Evolutionary conservation across 2,113 vertebrate species (phyloP).

Genomic region (Ariopsis seemanni): DNA sequence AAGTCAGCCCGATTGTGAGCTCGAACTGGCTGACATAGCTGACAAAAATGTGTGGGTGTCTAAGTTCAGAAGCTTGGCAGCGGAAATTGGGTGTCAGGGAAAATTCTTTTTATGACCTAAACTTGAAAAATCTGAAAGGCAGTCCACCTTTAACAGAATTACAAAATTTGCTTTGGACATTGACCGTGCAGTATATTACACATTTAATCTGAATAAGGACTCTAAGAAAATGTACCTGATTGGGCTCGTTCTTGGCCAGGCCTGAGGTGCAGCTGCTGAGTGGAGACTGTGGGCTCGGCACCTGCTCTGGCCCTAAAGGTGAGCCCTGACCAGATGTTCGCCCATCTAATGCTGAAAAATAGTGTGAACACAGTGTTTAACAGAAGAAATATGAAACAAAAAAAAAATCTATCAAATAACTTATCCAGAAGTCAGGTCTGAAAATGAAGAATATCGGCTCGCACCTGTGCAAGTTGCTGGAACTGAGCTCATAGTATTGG

Average conservation of each 20-base stretch:
- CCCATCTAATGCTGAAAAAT: conserved; percentile 70
- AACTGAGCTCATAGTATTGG: conserved; percentile 69
- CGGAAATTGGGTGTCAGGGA: too few relatives aligned
- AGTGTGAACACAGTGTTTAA: not conserved
- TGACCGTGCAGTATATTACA: not conserved
- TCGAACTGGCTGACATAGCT: too few relatives aligned
- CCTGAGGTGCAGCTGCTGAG: conserved; percentile 79
- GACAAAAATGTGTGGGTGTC: too few relatives aligned
- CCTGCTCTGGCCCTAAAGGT: conserved; percentile 82
- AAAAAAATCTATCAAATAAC: not conserved
- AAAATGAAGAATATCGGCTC: conserved; percentile 52
- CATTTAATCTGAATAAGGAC: not conserved
- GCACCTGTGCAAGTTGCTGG: conserved; percentile 77
- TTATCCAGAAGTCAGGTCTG: not conserved
- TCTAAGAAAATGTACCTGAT: conserved; percentile 59
- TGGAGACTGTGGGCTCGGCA: conserved; percentile 86
- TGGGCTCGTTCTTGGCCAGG: conserved; percentile 76
- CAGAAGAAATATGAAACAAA: not conserved
- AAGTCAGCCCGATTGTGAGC: too few relatives aligned
- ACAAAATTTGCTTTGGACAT: not conserved
- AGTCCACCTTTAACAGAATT: not conserved
- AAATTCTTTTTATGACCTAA: too few relatives aligned
- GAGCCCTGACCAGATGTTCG: conserved; percentile 82
- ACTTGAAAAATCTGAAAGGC: too few relatives aligned
- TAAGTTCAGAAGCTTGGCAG: too few relatives aligned